Evolutionary conservation across 2,888 invertebrate species (phyloP), one percentile per base, ranked within the genome.

Genomic region (Agelastica alni): DNA sequence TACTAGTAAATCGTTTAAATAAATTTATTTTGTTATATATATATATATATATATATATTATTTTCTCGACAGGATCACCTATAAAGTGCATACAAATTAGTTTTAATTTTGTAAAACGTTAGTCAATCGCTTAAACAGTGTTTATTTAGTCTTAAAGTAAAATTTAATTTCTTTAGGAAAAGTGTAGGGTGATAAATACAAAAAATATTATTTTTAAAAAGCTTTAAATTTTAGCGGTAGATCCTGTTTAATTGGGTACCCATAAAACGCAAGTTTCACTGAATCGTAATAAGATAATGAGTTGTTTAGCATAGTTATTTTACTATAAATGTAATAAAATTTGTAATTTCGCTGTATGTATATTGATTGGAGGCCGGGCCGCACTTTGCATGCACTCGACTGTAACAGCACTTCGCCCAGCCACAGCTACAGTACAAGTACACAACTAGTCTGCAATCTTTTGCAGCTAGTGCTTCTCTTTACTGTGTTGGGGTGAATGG

Each of bases 371-470:
- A 58, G 65, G 64, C 66, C 64, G 65, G 70, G 68, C 68, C 68
- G 70, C 63, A 65, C 68, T 65, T 64, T 72, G 71, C 73, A 73
- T 74, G 74, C 67, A 63, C 62, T 65, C 69, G 65, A 70, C 65
- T 67, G 66, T 72, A 73, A 74, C 75, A 75, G 75, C 76, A 76
- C 75, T 75, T 74, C 75, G 74, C 74, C 74, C 74, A 72, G 67
- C 72, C 70, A 72, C 68, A 72, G 71, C 73, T 71, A 73, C 68
- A 64, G 57, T 64, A 68, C 73, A 73, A 65, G 56, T 65, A 69
- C 73, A 73, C 70, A 65, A 68, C 70, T 67, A 69, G 66, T 64
- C 67, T 63, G 61, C 67, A 48, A 39, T 42, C 46, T 51, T 62
- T 59, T 60, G 59, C 57, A 63, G 66, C 64, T 65, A 65, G 62